These are phyloP conservation scores for Hyperopisus bebe DNA, from an alignment of 2,113 vertebrate species.

Conservation along the genomic window DNA sequence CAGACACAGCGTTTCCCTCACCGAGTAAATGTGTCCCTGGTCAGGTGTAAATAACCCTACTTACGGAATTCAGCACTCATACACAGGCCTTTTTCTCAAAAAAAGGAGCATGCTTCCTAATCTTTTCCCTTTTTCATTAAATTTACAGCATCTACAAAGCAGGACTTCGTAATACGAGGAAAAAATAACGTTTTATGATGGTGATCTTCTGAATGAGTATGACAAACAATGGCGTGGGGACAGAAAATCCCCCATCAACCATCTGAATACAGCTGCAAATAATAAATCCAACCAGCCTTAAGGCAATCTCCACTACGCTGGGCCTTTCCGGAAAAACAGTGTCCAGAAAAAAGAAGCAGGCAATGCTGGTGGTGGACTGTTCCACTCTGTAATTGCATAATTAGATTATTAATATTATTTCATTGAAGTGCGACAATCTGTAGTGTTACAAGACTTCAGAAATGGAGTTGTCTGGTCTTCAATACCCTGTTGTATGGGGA, in stretches of 20 bases:
- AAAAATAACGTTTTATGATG: background rate
- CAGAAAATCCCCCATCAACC: background rate
- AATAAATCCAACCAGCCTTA: background rate
- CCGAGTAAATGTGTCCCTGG: constrained; percentile 46
- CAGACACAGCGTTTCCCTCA: constrained; percentile 47
- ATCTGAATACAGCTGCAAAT: background rate
- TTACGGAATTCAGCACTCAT: constrained; percentile 23
- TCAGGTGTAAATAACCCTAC: constrained; percentile 42
- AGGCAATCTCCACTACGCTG: background rate
- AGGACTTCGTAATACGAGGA: background rate
- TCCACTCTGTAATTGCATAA: background rate
- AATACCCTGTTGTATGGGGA: background rate
- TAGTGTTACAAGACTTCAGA: background rate
- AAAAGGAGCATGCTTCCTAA: background rate
- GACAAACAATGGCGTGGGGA: background rate
- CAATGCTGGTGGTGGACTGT: background rate
- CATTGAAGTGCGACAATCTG: background rate
- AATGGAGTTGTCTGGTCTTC: background rate
- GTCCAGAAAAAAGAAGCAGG: background rate
- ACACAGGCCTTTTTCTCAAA: background rate
- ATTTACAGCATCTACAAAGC: background rate
- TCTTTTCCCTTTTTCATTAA: background rate
- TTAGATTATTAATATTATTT: constrained; percentile 4
- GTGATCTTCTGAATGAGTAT: background rate
- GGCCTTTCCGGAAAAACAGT: no score